These are phyloP conservation scores for Aricia agestis DNA, from an alignment of 1,140 invertebrate species.

Conservation along the genomic window DNA sequence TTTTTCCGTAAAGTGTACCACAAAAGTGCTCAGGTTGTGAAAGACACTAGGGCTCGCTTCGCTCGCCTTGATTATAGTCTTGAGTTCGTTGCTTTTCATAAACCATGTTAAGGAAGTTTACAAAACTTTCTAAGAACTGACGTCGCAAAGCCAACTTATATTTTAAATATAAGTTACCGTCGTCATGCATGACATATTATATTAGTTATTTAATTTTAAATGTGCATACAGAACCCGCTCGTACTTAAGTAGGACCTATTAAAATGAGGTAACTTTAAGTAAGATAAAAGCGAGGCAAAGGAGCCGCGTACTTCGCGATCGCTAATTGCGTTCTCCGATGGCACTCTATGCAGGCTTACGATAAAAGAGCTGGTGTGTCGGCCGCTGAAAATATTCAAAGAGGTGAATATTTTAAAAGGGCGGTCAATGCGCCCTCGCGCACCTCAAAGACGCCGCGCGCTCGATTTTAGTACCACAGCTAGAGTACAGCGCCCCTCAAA, in stretches of 20 bases:
- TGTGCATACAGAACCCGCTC: neutral
- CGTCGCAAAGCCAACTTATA: constrained; percentile 6
- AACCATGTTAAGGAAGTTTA: too few relatives aligned
- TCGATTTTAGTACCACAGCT: constrained; percentile 43
- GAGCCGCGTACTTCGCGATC: constrained; percentile 29
- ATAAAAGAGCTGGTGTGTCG: constrained; percentile 40
- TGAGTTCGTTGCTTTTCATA: neutral
- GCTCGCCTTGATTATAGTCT: too few relatives aligned
- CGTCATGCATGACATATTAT: neutral
- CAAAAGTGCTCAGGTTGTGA: too few relatives aligned
- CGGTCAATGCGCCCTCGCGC: constrained; percentile 62
- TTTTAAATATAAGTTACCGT: neutral
- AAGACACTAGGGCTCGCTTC: too few relatives aligned
- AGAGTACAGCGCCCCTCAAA: constrained; percentile 34
- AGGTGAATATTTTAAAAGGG: constrained; percentile 57
- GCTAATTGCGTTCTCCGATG: constrained; percentile 40
- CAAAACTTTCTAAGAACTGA: neutral
- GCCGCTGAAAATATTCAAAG: constrained; percentile 52
- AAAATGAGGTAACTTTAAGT: constrained; percentile 17
- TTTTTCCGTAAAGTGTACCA: too few relatives aligned
- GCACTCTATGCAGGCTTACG: constrained; percentile 40
- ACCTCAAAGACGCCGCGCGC: constrained; percentile 44
- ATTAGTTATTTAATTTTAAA: neutral
- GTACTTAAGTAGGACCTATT: constrained; percentile 16
- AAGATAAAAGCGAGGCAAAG: constrained; percentile 23